These are phyloP conservation scores for Lerista edwardsae DNA, from an alignment of 2,797 vertebrate genomes.

Conservation along the genomic window DNA sequence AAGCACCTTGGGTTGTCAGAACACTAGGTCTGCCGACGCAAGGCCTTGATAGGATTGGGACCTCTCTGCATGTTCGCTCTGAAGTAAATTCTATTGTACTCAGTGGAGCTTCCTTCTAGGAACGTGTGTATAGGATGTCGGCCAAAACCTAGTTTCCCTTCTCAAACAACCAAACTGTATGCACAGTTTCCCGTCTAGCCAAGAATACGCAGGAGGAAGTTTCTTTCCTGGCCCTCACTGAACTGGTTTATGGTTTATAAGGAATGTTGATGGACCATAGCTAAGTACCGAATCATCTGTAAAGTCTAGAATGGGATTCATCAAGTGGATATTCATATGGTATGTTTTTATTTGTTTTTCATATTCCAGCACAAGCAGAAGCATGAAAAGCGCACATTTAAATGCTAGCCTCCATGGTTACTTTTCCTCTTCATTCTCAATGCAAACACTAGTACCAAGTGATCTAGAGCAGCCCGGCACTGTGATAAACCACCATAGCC, in stretches of 20 bases:
- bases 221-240: background rate
- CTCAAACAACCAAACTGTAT: background rate
- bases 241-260: background rate
- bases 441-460: background rate
- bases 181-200: background rate
- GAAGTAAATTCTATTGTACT: too few relatives aligned
- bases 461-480: conserved; percentile 16
- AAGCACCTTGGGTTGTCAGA: too few relatives aligned
- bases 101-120: too few relatives aligned
- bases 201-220: background rate
- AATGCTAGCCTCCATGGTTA: background rate
- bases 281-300: background rate
- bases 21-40: too few relatives aligned
- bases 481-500: background rate
- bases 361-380: conserved; percentile 5
- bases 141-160: background rate
- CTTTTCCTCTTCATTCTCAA: background rate
- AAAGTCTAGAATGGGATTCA: background rate
- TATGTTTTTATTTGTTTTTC: background rate
- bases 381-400: background rate
- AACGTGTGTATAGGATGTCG: too few relatives aligned
- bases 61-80: too few relatives aligned
- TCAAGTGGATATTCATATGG: background rate
- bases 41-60: too few relatives aligned
- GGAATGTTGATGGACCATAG: background rate